These are phyloP conservation scores for Anhinga rufa DNA, from an alignment of 2,113 vertebrate species.

Conservation along the genomic window DNA sequence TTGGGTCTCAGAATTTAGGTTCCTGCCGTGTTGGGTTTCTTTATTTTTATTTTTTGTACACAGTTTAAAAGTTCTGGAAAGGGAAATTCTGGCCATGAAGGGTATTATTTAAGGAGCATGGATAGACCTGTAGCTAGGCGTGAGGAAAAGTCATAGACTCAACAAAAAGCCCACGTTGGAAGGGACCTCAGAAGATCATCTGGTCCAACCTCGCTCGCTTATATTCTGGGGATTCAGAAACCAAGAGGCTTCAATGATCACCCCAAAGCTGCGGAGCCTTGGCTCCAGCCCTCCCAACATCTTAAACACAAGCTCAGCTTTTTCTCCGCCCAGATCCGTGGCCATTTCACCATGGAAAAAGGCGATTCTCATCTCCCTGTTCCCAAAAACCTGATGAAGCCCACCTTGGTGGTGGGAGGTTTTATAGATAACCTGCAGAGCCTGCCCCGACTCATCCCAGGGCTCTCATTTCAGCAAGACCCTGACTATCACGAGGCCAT, in stretches of 20 bases:
- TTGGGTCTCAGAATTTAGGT: slow-evolving; percentile 84
- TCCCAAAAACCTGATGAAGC: not conserved
- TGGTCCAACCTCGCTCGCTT: not conserved
- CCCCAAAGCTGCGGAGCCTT: not conserved
- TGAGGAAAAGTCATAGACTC: not conserved
- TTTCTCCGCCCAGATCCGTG: not conserved
- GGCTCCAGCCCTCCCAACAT: not conserved
- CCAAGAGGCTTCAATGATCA: not conserved
- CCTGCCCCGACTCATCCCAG: not conserved
- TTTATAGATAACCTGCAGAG: too few relatives aligned
- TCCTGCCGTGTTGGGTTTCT: slow-evolving; percentile 75
- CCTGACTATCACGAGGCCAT: not conserved
- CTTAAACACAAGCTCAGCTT: not conserved
- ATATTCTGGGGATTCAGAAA: not conserved
- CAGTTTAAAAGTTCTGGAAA: slow-evolving; percentile 82
- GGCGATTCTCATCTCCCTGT: not conserved
- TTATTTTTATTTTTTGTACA: slow-evolving; percentile 72
- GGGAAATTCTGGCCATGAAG: not conserved
- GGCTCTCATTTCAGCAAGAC: not conserved
- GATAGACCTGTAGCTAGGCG: not conserved
- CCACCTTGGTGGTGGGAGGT: too few relatives aligned
- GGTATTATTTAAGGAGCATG: not conserved
- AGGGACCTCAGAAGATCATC: not conserved
- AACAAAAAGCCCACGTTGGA: not conserved
- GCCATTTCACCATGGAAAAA: not conserved